Conservation (phyloP, 1,140 invertebrate species). For the Sycophaga agraensis region DNA sequence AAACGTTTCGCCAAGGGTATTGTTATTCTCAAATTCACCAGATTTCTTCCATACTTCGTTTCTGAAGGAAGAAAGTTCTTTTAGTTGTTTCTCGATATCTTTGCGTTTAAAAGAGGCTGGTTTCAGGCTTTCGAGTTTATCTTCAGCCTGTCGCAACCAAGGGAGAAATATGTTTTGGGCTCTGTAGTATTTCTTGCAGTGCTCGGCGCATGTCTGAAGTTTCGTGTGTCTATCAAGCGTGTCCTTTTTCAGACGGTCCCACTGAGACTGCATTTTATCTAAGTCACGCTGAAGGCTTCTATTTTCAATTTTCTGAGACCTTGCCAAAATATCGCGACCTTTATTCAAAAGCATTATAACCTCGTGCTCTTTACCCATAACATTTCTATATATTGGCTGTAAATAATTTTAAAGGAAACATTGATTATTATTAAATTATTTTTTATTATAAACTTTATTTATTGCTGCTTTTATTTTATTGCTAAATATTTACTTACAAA, state of each 20-base stretch:
- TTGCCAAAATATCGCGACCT: constrained; percentile 74
- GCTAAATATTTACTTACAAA: not conserved
- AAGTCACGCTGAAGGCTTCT: constrained; percentile 69
- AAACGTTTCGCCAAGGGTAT: constrained; percentile 82
- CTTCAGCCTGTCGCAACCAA: constrained; percentile 86
- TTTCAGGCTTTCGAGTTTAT: constrained; percentile 77
- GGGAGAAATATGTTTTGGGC: constrained; percentile 82
- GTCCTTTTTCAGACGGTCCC: constrained; percentile 87
- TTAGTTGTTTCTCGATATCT: constrained; percentile 85
- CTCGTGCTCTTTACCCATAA: constrained; percentile 88
- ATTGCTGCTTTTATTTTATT: not conserved
- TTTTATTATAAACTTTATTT: no score
- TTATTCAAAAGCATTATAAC: constrained; percentile 93
- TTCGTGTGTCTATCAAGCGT: constrained; percentile 80
- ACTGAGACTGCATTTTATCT: constrained; percentile 83
- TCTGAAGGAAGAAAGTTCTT: constrained; percentile 85
- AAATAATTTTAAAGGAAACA: constrained; percentile 22
- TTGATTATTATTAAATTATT: not conserved
- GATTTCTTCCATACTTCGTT: constrained; percentile 92
- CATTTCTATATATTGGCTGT: constrained; percentile 80
- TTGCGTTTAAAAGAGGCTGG: constrained; percentile 80
- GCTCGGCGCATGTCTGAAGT: constrained; percentile 86
- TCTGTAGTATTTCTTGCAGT: constrained; percentile 87
- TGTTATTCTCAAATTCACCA: constrained; percentile 88
- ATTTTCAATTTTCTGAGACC: constrained; percentile 61